Percentiles rank a stretch among this genome's conserved stretches.
Evolutionary conservation across 2,888 invertebrate genomes (phyloP).

Genomic region (Masnerella sp.): DNA sequence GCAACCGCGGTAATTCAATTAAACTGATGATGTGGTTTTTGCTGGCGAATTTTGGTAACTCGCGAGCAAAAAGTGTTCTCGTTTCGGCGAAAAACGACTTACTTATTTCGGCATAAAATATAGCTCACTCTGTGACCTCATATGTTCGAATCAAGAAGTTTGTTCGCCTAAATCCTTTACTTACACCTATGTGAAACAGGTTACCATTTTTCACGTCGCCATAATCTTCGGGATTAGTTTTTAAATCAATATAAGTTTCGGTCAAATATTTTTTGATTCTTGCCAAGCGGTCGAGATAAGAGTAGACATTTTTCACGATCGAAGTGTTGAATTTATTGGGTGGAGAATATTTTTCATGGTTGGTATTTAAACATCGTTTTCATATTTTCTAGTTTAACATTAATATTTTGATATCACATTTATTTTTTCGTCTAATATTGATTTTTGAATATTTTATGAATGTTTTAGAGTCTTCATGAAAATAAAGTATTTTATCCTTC

Average conservation of each 20-base stretch:
- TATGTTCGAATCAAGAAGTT: constrained; percentile 33
- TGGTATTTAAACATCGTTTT: too few species aligned
- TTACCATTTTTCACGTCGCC: constrained; percentile 18
- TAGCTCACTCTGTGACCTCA: constrained; percentile 20
- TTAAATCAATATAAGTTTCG: constrained; percentile 1
- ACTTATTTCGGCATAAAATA: constrained; percentile 17
- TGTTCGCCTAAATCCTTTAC: constrained; percentile 25
- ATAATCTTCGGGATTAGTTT: constrained; percentile 2
- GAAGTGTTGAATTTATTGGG: too few species aligned
- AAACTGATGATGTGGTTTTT: background rate
- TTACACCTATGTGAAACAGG: constrained; percentile 18
- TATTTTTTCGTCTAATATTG: too few species aligned
- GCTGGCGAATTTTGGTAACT: too few species aligned
- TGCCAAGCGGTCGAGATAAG: too few species aligned
- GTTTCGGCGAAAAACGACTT: constrained; percentile 8
- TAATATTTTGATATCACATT: too few species aligned
- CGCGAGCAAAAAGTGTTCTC: background rate
- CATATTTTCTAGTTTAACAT: too few species aligned
- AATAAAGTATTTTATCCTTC: too few species aligned
- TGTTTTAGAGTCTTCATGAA: too few species aligned
- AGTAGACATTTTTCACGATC: too few species aligned
- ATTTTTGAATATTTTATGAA: too few species aligned
- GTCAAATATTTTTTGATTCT: background rate
- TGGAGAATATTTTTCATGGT: too few species aligned
- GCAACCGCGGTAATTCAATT: background rate